A percentile compares a stretch with the other conserved stretches of the same genome.
phyloP scores from a whole-genome alignment of 2,113 vertebrate species.

The Aldabrachelys gigantea region DNA sequence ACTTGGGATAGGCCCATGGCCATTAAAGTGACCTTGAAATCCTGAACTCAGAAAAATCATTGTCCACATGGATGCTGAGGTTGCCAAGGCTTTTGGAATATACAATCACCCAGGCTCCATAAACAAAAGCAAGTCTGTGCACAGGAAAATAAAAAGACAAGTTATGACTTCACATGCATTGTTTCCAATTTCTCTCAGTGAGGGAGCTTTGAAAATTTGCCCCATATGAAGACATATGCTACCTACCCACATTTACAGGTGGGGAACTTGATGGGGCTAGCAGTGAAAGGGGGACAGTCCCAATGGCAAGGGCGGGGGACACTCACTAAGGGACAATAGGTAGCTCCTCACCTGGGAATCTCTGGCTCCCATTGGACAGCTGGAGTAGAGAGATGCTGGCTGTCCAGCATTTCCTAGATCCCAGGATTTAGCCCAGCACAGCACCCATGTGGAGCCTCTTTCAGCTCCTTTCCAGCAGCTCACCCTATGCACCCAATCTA shows the following conservation, averaged over 20 bases:
- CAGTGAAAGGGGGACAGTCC: not conserved
- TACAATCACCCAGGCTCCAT: not conserved
- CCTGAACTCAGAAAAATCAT: not conserved
- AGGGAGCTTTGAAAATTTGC: not conserved
- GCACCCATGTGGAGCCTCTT: not conserved
- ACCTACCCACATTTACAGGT: not conserved
- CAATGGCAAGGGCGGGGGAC: not conserved
- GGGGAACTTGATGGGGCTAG: not conserved
- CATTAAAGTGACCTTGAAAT: not conserved
- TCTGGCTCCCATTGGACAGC: not conserved
- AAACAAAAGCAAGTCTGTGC: not conserved
- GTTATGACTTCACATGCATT: not conserved
- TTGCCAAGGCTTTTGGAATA: not conserved
- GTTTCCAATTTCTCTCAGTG: not conserved
- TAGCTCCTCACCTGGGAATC: not conserved
- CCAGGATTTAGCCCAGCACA: not conserved
- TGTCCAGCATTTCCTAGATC: not conserved
- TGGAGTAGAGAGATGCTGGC: not conserved
- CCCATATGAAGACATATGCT: not conserved
- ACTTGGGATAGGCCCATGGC: not conserved
- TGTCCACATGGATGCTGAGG: not conserved
- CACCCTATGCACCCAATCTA: not conserved
- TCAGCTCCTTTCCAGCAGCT: not conserved
- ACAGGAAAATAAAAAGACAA: not conserved
- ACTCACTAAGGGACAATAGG: not conserved